phyloP scores from a whole-genome alignment of 2,113 vertebrate species.

The Nyctibius bracteatus region DNA sequence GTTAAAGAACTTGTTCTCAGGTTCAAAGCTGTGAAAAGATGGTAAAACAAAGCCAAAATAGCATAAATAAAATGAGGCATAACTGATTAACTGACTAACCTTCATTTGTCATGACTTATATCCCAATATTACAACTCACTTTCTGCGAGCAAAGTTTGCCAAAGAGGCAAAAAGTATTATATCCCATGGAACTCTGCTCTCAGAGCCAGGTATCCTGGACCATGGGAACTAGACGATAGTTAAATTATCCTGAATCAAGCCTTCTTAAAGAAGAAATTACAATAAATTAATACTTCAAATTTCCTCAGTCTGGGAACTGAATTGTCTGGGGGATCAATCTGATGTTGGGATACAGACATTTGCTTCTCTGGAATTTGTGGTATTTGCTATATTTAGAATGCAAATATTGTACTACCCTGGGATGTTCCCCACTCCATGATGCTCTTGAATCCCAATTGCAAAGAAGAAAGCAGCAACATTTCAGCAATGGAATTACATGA shows the following conservation, averaged over 20 bases:
- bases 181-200: background rate
- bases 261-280: background rate
- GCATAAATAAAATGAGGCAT: background rate
- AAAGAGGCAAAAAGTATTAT: background rate
- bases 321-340: slow-evolving; percentile 50
- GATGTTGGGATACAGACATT: slow-evolving; percentile 53
- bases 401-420: slow-evolving; percentile 59
- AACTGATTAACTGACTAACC: background rate
- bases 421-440: slow-evolving; percentile 6
- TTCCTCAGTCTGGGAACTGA: slow-evolving; percentile 58
- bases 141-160: background rate
- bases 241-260: background rate
- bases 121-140: background rate
- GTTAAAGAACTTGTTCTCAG: background rate
- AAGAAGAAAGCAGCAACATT: background rate
- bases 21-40: background rate
- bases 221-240: background rate
- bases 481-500: background rate
- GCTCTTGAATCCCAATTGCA: slow-evolving; percentile 17
- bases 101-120: background rate
- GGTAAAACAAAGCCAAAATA: background rate
- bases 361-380: slow-evolving; percentile 59
- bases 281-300: slow-evolving; percentile 46
- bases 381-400: slow-evolving; percentile 62
- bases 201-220: background rate